Conservation (phyloP, 2,888 invertebrate species). For the Ormyrus rosae region DNA sequence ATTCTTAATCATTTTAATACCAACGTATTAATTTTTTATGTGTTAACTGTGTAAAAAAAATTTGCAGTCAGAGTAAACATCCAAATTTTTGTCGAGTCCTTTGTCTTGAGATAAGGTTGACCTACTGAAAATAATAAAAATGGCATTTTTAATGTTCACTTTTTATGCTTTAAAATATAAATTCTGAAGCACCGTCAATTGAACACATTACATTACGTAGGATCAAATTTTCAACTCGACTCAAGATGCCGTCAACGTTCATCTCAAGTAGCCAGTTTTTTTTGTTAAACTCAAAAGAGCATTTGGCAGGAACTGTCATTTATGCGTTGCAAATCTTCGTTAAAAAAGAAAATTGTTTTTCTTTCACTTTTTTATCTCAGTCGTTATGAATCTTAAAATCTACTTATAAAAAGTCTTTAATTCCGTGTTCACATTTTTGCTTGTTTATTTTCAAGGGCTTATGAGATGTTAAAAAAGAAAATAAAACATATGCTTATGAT, state of each 20-base stretch:
- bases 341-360: slow-evolving; percentile 36
- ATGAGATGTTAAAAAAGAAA: slow-evolving; percentile 50
- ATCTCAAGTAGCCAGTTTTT: slow-evolving; percentile 31
- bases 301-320: slow-evolving; percentile 50
- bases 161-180: slow-evolving; percentile 42
- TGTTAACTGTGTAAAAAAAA: too few species aligned
- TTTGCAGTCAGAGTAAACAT: too few species aligned
- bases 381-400: slow-evolving; percentile 39
- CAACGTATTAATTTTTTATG: too few species aligned
- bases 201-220: slow-evolving; percentile 47
- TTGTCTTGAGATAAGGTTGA: too few species aligned
- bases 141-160: slow-evolving; percentile 11
- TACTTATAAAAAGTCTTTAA: slow-evolving; percentile 40
- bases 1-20: too few species aligned
- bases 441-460: slow-evolving; percentile 38
- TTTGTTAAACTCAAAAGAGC: slow-evolving; percentile 49
- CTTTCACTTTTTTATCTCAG: slow-evolving; percentile 44
- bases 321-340: slow-evolving; percentile 47
- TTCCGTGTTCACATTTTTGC: slow-evolving; percentile 19
- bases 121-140: too few species aligned
- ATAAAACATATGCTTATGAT: slow-evolving; percentile 68
- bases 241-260: slow-evolving; percentile 25
- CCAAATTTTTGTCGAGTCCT: too few species aligned
- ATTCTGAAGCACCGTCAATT: slow-evolving; percentile 48
- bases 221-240: slow-evolving; percentile 47